A percentile compares a stretch with the other conserved stretches of the same genome.
Conservation (phyloP, 2,888 invertebrate species). For the Drosophila antonietae region DNA sequence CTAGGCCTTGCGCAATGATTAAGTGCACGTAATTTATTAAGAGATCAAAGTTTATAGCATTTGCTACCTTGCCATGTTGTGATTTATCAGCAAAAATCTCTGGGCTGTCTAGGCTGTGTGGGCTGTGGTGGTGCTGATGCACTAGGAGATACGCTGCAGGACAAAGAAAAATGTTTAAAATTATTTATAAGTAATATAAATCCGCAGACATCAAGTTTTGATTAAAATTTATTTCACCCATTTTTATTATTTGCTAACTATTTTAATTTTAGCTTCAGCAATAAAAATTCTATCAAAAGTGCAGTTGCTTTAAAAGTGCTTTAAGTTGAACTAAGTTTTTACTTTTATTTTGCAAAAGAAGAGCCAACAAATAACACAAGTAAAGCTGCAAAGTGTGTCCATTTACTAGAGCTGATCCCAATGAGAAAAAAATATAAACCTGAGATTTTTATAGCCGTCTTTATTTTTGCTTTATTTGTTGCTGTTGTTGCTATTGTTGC, state of each 20-base stretch:
- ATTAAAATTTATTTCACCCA: not conserved
- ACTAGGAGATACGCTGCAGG: constrained; percentile 9
- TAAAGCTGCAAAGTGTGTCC: constrained; percentile 17
- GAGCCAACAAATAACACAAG: not conserved
- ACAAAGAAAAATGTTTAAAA: not conserved
- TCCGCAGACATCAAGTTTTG: not conserved
- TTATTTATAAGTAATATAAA: not conserved
- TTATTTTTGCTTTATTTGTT: constrained; percentile 64
- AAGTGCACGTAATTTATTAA: constrained; percentile 67
- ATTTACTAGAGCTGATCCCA: constrained; percentile 26
- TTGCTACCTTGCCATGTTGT: constrained; percentile 23
- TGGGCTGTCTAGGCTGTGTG: not conserved
- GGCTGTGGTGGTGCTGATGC: not conserved
- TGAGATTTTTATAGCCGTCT: constrained; percentile 75
- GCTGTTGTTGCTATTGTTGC: constrained; percentile 33
- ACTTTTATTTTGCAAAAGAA: not conserved
- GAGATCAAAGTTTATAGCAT: constrained; percentile 69
- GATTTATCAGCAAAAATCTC: constrained; percentile 36
- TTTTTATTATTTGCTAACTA: not conserved
- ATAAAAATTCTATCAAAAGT: too few species aligned
- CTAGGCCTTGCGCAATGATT: constrained; percentile 56
- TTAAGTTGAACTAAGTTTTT: not conserved
- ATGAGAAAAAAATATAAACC: constrained; percentile 61
- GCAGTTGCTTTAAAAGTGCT: not conserved
- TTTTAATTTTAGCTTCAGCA: not conserved